phyloP scores from a whole-genome alignment of 2,888 invertebrate species.

The Operophtera brumata region DNA sequence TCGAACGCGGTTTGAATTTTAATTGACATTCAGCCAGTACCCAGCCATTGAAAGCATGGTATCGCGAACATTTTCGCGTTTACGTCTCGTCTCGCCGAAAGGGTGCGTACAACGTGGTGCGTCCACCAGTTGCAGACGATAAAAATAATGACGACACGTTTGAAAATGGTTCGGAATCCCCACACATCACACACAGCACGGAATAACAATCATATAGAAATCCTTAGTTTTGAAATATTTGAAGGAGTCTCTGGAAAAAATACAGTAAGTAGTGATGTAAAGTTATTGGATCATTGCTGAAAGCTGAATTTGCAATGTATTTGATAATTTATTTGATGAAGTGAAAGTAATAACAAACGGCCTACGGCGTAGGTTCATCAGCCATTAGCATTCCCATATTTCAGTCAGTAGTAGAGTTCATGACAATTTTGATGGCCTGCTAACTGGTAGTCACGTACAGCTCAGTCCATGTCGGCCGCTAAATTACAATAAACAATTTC shows the following conservation, averaged over 20 bases:
- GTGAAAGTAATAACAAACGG: neutral
- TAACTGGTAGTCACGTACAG: constrained; percentile 63
- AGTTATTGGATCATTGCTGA: neutral
- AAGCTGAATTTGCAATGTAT: neutral
- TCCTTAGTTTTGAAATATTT: too few species aligned
- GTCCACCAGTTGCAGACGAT: constrained; percentile 61
- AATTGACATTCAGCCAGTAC: constrained; percentile 75
- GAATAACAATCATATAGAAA: constrained; percentile 14
- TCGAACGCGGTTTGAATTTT: constrained; percentile 81
- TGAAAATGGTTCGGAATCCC: constrained; percentile 21
- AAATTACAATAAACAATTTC: constrained; percentile 78
- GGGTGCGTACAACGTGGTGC: constrained; percentile 45
- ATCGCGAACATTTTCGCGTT: constrained; percentile 67
- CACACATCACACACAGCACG: constrained; percentile 37
- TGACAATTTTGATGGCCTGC: constrained; percentile 35
- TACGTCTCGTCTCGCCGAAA: constrained; percentile 50
- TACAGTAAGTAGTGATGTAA: neutral
- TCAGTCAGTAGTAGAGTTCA: constrained; percentile 33
- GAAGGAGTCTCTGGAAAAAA: neutral
- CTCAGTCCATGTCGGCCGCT: constrained; percentile 63
- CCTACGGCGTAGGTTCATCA: neutral
- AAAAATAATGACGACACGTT: constrained; percentile 47
- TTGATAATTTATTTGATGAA: neutral
- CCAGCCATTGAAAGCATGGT: constrained; percentile 51
- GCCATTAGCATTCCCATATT: constrained; percentile 11